Evolutionary conservation across 1,140 invertebrate species (phyloP), one percentile per base, ranked within the genome.

Genomic region (Drosophila yakuba): DNA sequence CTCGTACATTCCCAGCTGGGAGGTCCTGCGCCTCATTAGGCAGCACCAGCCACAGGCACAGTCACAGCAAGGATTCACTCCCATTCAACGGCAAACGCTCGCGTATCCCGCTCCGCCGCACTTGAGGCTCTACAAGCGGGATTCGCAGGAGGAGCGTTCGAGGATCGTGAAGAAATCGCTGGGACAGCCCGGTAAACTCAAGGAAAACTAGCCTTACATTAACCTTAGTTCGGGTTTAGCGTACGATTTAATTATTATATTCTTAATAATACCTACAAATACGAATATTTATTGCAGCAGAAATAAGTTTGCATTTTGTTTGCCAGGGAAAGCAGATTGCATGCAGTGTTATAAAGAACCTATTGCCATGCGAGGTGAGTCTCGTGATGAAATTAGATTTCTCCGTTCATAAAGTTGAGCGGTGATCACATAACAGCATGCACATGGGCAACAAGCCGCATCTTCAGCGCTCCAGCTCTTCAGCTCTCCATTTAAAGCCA

Each of bases 1-100:
- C 32, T 91, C 91, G 0, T 92, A 92, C 17, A 91, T 91, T 54
- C 91, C 91, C 60, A 92, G 90, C 63, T 92, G 90, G 89, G 78
- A 91, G 54, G 80, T 92, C 2, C 7, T 80, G 15, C 78, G 77
- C 2, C 71, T 91, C 4, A 20, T 78, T 35, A 58, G 83, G n/a
- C 61, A 84, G 15, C 78, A 81, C 17, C 68, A 28, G 51, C 52
- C n/a, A 43, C 59, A 52, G 20, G 1, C 20, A 20, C 20, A 20
- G 20, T 20, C 20, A 5, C 25, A 25, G 14, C 38, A 12, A 6
- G 51, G 28, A 25, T 44, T 44, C 45, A 60, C 10, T 14, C 62
- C 7, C 62, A 45, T 43, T 39, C 73, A 74, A 8, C 73, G 77
- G 0, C 84, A 89, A 1, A 91, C 90, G 0, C 51, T 91, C 47